Evolutionary conservation across 2,888 invertebrate species (phyloP).

Genomic region (Tipula lateralis): DNA sequence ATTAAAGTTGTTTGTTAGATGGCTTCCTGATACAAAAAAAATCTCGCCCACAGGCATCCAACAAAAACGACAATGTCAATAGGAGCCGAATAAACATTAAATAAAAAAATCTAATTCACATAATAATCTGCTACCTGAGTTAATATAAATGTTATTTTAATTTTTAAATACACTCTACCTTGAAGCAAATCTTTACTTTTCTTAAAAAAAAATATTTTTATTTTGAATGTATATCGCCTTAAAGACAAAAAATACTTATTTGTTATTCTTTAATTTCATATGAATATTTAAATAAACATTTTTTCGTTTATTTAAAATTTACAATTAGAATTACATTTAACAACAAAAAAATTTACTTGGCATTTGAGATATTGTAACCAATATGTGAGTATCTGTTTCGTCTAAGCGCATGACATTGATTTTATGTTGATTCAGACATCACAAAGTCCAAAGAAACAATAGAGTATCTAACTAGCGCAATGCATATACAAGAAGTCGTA

Average conservation of each 20-base stretch:
- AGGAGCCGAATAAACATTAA: background rate
- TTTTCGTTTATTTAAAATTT: constrained; percentile 14
- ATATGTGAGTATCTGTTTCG: background rate
- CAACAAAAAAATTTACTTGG: constrained; percentile 9
- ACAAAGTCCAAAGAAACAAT: background rate
- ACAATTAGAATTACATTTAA: background rate
- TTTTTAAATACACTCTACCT: constrained; percentile 19
- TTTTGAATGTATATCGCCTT: background rate
- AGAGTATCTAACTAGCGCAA: background rate
- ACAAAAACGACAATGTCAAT: background rate
- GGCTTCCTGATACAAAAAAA: background rate
- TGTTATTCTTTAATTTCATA: background rate
- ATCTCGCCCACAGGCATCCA: background rate
- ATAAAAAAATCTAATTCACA: background rate
- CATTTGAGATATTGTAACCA: background rate
- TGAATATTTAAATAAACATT: background rate
- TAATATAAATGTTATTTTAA: constrained; percentile 11
- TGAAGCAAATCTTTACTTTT: constrained; percentile 11
- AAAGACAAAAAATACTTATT: background rate
- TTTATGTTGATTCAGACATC: background rate
- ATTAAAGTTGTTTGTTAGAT: background rate
- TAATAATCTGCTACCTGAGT: background rate
- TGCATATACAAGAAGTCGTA: background rate
- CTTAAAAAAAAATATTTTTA: background rate
- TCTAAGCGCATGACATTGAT: background rate